These are phyloP conservation scores for Passerculus sandwichensis DNA, from an alignment of 2,797 vertebrate species.

Conservation along the genomic window DNA sequence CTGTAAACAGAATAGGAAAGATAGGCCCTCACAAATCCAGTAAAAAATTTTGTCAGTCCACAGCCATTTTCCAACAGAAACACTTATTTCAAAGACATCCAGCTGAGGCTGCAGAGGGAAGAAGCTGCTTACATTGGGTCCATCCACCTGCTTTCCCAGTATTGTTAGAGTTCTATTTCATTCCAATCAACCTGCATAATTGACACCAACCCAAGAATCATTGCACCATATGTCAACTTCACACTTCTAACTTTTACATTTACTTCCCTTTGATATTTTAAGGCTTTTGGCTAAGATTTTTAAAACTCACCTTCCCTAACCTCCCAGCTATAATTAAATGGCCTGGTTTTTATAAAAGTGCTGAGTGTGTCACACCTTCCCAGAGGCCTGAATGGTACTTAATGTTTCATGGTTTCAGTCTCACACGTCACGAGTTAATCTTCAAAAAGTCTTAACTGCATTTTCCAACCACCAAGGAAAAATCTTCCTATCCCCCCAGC, in stretches of 20 bases:
- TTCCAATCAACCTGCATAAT: not conserved
- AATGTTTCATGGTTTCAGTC: not conserved
- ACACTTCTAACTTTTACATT: not conserved
- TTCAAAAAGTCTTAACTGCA: not conserved
- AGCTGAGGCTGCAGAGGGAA: not conserved
- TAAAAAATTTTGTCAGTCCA: not conserved
- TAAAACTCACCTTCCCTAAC: not conserved
- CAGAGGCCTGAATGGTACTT: not conserved
- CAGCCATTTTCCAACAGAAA: not conserved
- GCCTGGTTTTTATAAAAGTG: not conserved
- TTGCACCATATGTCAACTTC: not conserved
- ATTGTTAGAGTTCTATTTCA: not conserved
- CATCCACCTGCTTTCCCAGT: not conserved
- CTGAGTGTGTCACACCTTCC: not conserved
- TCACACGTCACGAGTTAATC: not conserved
- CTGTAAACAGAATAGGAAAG: not conserved
- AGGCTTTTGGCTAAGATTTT: conserved; percentile 7
- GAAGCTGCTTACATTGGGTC: not conserved
- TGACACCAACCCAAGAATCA: not conserved
- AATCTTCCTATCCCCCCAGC: not conserved
- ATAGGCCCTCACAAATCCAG: not conserved
- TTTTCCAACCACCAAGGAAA: not conserved
- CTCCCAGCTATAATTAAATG: conserved; percentile 45
- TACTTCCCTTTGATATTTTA: conserved; percentile 7
- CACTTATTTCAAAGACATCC: not conserved